Evolutionary conservation across 2,113 vertebrate genomes (phyloP), one percentile per base, ranked within the genome.

Genomic region (Abramis brama): DNA sequence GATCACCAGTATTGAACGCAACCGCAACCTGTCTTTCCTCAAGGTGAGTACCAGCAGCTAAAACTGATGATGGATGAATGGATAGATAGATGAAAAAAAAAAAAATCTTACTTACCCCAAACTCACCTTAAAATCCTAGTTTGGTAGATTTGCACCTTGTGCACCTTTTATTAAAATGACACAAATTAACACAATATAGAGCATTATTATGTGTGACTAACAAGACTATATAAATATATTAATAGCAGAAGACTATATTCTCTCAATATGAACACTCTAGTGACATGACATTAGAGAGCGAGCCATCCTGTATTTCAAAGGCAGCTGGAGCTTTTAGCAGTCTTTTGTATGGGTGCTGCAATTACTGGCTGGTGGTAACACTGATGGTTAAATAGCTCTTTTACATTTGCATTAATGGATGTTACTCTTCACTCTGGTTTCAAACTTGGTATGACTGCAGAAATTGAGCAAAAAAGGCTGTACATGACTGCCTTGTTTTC

Each of bases 1-100:
- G 93, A 99, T 99, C 86, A 99, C 98, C 91, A 99, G 96, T 94
- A 99, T 99, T 0, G 97, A 98, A 88, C 96, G 97, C 85, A 97
- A 97, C 92, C 94, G 97, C 68, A 97, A 99, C 92, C 97, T 99
- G 77, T 97, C 97, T 91, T 99, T 99, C 89, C 95, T 99, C 47
- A 94, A 97, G 96, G 98, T 99, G 92, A 88, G 59, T 43, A 59
- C 25, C 21, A 23, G n/a, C 19, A 70, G 2, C 5, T 13, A 27
- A 55, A 8, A 21, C 8, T 11, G 19, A n/a, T 23, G 59, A 81
- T 47, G 7, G 43, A 43, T 43, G 43, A 43, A 43, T 43, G 43
- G 39, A 43, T 43, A 10, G 43, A 43, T 43, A 43, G 43, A 43
- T 43, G 43, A 0, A 7, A 43, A 43, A 3, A 47, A 50, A 3